phyloP scores from a whole-genome alignment of 2,888 invertebrate species.

The Nomada ruficornis region DNA sequence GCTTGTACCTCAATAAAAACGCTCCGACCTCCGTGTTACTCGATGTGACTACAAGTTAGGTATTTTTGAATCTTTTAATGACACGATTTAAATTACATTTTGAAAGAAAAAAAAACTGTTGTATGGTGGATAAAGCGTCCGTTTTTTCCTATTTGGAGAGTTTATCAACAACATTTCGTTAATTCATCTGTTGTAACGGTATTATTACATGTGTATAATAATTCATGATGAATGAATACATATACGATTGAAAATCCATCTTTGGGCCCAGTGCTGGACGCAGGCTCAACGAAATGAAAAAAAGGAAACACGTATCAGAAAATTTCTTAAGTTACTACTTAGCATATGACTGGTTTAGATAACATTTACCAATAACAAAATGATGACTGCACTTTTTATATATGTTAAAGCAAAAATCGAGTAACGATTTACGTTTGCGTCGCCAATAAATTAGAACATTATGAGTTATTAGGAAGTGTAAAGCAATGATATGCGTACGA shows the following conservation, averaged over 20 bases:
- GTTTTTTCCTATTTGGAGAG: conserved; percentile 78
- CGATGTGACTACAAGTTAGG: conserved; percentile 80
- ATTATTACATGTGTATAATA: conserved; percentile 68
- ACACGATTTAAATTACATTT: conserved; percentile 39
- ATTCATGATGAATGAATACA: conserved; percentile 51
- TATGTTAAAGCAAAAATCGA: conserved; percentile 7
- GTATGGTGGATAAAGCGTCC: conserved; percentile 46
- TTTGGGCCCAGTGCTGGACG: conserved; percentile 77
- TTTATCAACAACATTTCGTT: conserved; percentile 80
- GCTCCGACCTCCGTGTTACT: conserved; percentile 79
- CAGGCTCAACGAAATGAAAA: conserved; percentile 68
- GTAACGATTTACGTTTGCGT: background rate
- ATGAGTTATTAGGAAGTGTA: conserved; percentile 3
- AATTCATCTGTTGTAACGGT: conserved; percentile 74
- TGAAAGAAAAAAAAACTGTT: conserved; percentile 37
- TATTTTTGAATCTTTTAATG: conserved; percentile 59
- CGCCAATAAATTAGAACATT: conserved; percentile 1
- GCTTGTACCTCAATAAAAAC: conserved; percentile 73
- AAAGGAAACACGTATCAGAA: conserved; percentile 19
- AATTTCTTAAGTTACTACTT: conserved; percentile 43
- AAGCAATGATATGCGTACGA: conserved; percentile 7
- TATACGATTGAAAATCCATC: conserved; percentile 46
- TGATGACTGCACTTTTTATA: conserved; percentile 29
- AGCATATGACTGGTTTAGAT: conserved; percentile 26
- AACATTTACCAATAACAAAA: conserved; percentile 6